A percentile compares a stretch with the other conserved stretches of the same genome.
Conservation (phyloP, 2,797 vertebrate genomes). For the Enteromius unitaeniatus region DNA sequence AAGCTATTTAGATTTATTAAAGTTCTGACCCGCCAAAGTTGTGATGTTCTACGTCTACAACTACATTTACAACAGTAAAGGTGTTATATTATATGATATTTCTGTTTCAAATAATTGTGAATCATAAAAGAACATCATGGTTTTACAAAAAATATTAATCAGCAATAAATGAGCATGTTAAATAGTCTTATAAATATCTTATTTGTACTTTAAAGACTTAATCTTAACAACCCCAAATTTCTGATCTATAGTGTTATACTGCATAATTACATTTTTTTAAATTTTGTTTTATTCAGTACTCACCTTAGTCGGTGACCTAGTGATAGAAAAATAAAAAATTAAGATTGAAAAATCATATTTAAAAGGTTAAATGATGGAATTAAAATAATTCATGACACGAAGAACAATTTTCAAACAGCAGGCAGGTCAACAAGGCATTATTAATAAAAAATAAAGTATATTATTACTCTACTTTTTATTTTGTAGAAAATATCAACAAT, state of each 20-base stretch:
- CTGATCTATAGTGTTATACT: neutral
- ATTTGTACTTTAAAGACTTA: neutral
- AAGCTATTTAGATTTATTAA: too few relatives aligned
- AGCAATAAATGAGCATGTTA: neutral
- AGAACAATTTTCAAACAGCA: neutral
- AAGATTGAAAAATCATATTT: neutral
- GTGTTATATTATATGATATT: neutral
- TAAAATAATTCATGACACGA: neutral
- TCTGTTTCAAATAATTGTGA: neutral
- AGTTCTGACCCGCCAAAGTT: too few relatives aligned
- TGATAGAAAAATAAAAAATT: constrained; percentile 57
- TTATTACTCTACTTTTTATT: neutral
- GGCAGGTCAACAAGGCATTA: constrained; percentile 26
- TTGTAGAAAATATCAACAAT: neutral
- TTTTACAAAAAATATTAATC: neutral
- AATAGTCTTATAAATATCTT: neutral
- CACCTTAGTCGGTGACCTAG: constrained; percentile 82
- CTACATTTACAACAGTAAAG: neutral
- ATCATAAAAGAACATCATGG: neutral
- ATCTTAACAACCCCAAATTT: neutral
- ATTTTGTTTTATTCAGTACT: constrained; percentile 48
- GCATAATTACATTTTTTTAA: neutral
- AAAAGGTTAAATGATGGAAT: neutral
- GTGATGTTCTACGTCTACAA: too few relatives aligned
- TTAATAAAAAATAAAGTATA: neutral